These are phyloP conservation scores for Dasypolia templi DNA, from an alignment of 2,888 invertebrate species.

Conservation along the genomic window DNA sequence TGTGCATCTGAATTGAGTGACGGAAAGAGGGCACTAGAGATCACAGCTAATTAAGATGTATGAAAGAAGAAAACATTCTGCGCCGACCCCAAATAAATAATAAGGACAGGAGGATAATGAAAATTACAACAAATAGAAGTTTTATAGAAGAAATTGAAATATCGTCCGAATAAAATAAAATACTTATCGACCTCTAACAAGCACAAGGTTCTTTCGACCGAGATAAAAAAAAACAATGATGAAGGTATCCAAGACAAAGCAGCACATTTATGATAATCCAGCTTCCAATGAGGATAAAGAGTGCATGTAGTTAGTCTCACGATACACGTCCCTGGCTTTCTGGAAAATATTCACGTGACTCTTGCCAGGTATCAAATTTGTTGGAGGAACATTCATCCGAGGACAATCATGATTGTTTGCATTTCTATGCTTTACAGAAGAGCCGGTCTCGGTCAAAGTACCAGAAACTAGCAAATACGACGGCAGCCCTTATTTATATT, in stretches of 20 bases:
- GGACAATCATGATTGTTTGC: background rate
- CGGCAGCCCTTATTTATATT: background rate
- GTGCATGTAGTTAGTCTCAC: background rate
- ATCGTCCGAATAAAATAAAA: background rate
- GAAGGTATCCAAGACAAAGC: background rate
- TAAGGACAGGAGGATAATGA: background rate
- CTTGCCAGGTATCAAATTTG: background rate
- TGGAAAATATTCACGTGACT: background rate
- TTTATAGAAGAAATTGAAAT: background rate
- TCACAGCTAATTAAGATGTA: background rate
- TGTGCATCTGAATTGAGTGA: background rate
- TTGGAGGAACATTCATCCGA: conserved; percentile 8
- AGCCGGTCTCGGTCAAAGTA: background rate
- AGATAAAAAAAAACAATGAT: background rate
- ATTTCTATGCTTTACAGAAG: background rate
- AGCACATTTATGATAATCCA: background rate
- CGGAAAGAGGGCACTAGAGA: background rate
- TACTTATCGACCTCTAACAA: background rate
- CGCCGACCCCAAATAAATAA: background rate
- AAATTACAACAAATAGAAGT: conserved; percentile 1
- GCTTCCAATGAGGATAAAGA: background rate
- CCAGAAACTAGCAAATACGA: background rate
- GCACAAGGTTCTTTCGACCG: background rate
- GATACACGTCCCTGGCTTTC: too few species aligned
- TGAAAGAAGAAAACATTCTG: background rate